Evolutionary conservation across 2,888 invertebrate genomes (phyloP).

Genomic region (Tortricodes alternella): DNA sequence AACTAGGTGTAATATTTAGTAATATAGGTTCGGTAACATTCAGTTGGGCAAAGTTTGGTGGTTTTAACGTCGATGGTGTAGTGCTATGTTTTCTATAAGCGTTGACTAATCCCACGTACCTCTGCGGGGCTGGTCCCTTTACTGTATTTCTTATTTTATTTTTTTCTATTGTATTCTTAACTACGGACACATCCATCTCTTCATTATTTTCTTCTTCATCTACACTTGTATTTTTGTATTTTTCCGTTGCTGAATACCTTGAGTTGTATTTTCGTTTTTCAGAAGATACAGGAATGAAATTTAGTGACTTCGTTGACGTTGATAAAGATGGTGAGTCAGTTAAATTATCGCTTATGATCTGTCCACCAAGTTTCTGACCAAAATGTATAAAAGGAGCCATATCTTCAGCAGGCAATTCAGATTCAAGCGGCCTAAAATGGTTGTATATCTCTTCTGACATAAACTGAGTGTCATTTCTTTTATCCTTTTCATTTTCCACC

Average conservation of each 20-base stretch:
- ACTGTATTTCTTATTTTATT: slow-evolving; percentile 78
- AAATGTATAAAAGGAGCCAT: slow-evolving; percentile 88
- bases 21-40: slow-evolving; percentile 62
- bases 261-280: slow-evolving; percentile 75
- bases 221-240: slow-evolving; percentile 73
- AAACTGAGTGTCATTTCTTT: slow-evolving; percentile 78
- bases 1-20: slow-evolving; percentile 50
- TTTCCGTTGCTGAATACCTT: slow-evolving; percentile 74
- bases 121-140: slow-evolving; percentile 76
- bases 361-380: slow-evolving; percentile 84
- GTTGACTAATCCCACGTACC: slow-evolving; percentile 72
- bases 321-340: slow-evolving; percentile 73
- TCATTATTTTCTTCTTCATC: slow-evolving; percentile 82
- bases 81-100: slow-evolving; percentile 72
- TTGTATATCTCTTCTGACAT: slow-evolving; percentile 85
- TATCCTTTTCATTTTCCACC: slow-evolving; percentile 65
- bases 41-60: slow-evolving; percentile 53
- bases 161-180: slow-evolving; percentile 78
- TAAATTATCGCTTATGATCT: slow-evolving; percentile 66
- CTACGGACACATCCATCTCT: slow-evolving; percentile 84
- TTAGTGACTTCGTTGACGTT: slow-evolving; percentile 76
- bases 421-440: slow-evolving; percentile 84
- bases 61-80: slow-evolving; percentile 55
- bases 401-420: slow-evolving; percentile 84
- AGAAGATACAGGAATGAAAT: slow-evolving; percentile 65